Evolutionary conservation across 1,140 invertebrate genomes (phyloP).

Genomic region (Anastrepha ludens): DNA sequence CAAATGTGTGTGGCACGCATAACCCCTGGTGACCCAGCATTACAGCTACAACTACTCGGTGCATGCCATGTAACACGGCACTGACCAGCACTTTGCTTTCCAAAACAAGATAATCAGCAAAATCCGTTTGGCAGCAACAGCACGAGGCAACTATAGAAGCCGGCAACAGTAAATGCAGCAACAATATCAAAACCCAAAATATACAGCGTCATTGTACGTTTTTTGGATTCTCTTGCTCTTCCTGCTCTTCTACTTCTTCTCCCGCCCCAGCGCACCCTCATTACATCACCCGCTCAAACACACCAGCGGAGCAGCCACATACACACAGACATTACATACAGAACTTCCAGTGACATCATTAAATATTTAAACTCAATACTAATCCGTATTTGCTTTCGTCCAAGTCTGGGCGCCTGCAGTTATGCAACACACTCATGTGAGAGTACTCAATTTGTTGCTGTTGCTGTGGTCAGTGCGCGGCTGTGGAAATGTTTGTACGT

Average conservation of each 20-base stretch:
- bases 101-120: slow-evolving; percentile 4
- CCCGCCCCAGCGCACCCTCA: too few species aligned
- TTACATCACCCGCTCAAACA: too few species aligned
- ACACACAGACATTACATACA: too few species aligned
- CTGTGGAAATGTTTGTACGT: background rate
- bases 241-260: too few species aligned
- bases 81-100: slow-evolving; percentile 10
- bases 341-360: background rate
- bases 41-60: background rate
- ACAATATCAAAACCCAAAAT: background rate
- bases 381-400: background rate
- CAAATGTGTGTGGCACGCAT: background rate
- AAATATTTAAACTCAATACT: slow-evolving; percentile 1
- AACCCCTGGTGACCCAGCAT: background rate
- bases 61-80: background rate
- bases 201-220: background rate
- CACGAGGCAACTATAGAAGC: background rate
- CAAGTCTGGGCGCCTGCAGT: slow-evolving; percentile 22
- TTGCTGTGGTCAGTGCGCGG: background rate
- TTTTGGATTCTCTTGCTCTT: background rate
- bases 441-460: background rate
- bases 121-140: background rate
- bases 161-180: background rate
- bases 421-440: slow-evolving; percentile 16
- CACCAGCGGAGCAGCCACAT: too few species aligned